These are phyloP conservation scores for Sebastes glaucus DNA, from an alignment of 2,797 vertebrate species.

Conservation along the genomic window DNA sequence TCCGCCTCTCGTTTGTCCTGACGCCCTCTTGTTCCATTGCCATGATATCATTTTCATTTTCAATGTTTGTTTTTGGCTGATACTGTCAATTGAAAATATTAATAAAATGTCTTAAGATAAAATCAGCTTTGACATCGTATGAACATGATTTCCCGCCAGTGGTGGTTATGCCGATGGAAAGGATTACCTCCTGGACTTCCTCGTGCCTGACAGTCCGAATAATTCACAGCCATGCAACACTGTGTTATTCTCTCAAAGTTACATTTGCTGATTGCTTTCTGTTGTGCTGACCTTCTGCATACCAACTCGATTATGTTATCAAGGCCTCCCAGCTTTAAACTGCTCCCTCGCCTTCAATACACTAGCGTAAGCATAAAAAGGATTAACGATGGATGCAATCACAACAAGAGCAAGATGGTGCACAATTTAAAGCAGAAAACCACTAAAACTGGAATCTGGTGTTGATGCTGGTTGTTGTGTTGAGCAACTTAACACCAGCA, in stretches of 20 bases:
- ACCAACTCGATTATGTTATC: constrained; percentile 19
- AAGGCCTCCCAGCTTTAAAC: constrained; percentile 14
- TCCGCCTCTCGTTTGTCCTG: constrained; percentile 37
- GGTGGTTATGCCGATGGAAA: not conserved
- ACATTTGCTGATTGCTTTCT: not conserved
- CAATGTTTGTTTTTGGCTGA: constrained; percentile 78
- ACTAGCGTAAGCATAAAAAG: not conserved
- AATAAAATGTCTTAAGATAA: constrained; percentile 83
- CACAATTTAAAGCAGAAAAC: constrained; percentile 5
- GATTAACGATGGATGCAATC: constrained; percentile 23
- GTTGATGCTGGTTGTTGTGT: not conserved
- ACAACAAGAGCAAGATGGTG: not conserved
- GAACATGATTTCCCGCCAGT: not conserved
- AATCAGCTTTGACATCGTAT: constrained; percentile 13
- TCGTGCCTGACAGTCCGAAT: not conserved
- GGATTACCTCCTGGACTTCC: not conserved
- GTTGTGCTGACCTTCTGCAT: constrained; percentile 7
- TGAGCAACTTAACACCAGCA: not conserved
- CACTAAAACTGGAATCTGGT: constrained; percentile 6
- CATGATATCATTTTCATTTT: constrained; percentile 63
- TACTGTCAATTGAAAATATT: constrained; percentile 79
- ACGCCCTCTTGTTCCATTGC: constrained; percentile 39
- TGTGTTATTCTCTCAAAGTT: constrained; percentile 10
- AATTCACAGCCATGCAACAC: not conserved
- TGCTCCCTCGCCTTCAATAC: not conserved